Evolutionary conservation across 2,888 invertebrate species (phyloP), one percentile per base, ranked within the genome.

Genomic region (Leucophenga montana): DNA sequence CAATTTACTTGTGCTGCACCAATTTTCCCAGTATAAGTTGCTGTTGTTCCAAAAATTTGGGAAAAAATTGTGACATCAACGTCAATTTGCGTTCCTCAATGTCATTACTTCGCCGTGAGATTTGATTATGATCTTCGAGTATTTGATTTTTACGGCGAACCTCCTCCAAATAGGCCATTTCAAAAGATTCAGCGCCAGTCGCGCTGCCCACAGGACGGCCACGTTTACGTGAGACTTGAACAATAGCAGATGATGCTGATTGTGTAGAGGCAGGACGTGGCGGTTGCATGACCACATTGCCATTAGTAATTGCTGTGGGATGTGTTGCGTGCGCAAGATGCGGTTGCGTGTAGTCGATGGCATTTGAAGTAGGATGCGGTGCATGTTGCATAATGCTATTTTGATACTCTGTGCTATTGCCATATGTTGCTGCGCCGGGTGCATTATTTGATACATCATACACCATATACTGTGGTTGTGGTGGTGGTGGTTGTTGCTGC

Each of bases 41-140:
- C 71, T 86, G 86, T 66, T 85, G 77, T 48, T 86, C 83, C 72
- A 86, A 72, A 67, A 78, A 86, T 75, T 87, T 87, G 46, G 86
- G 86, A 62, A 87, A 83, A 75, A 86, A 86, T 44, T 78, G 78
- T 44, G 85, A 78, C 79, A 86, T 77, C 13, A 86, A 68, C 53
- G 79, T 80, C 16, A 86, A 65, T 68, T 86, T 86, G 18, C 86
- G 83, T 66, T 85, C 80, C 62, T 86, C 86, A 62, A 86, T 70
- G 59, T 77, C 79, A 59, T 86, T 59, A 16, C 85, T 85, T 56
- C 85, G 83, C 5, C 84, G 77, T 33, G 79, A 77, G 18, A 86
- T 86, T 74, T 86, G 82, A 27, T 78, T 79, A 56, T 87, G 86
- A 56, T 86, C 86, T 5, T 78, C 78, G 20, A 86, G 72, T 59